Percentiles rank a stretch among this genome's conserved stretches.
phyloP scores from a whole-genome alignment of 2,113 vertebrate species.

The Chaenogobius annularis region DNA sequence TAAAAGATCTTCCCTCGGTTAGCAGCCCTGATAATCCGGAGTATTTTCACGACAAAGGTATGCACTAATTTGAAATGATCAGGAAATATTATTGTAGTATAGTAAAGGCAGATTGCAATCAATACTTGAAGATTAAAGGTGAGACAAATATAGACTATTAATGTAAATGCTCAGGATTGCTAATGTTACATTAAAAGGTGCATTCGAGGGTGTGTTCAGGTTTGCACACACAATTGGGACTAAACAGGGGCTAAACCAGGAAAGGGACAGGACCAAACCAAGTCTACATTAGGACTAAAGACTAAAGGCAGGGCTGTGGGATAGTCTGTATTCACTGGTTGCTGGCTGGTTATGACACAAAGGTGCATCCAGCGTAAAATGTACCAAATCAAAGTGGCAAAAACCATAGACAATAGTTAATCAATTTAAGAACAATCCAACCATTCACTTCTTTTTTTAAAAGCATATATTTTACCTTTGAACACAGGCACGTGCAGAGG shows the following conservation, averaged over 20 bases:
- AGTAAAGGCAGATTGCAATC: neutral
- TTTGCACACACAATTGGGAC: neutral
- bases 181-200: neutral
- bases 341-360: too few species aligned
- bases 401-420: too few species aligned
- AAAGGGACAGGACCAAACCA: neutral
- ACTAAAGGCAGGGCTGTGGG: too few species aligned
- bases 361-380: too few species aligned
- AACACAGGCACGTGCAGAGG: too few species aligned
- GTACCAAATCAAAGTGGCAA: too few species aligned
- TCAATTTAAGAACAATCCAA: too few species aligned
- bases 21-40: neutral
- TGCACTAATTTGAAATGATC: neutral
- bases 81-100: neutral
- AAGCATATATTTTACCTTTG: too few species aligned
- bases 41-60: neutral
- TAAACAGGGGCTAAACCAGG: neutral
- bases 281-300: too few species aligned
- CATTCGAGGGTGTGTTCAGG: neutral
- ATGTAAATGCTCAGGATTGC: neutral
- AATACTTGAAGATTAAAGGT: neutral
- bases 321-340: too few species aligned
- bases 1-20: constrained; percentile 4
- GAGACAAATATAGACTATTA: too few species aligned
- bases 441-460: too few species aligned